Conservation (phyloP, 2,888 invertebrate genomes). For the Clostera curtula region DNA sequence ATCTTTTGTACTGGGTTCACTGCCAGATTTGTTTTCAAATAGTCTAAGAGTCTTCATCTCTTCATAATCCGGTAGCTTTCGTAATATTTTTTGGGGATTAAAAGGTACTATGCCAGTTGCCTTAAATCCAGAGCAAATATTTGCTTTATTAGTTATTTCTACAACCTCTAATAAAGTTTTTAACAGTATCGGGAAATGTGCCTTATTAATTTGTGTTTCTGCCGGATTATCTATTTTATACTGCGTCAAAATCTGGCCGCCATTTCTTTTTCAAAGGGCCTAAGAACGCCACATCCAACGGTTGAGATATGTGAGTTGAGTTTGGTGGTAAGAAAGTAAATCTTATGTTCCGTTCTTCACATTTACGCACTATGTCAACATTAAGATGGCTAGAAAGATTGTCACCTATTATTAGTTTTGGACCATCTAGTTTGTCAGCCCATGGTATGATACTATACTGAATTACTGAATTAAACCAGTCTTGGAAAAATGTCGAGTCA, state of each 20-base stretch:
- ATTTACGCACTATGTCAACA: background rate
- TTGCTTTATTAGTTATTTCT: background rate
- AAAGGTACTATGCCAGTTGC: background rate
- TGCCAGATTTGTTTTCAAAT: background rate
- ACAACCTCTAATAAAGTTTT: slow-evolving; percentile 1
- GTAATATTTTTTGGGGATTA: background rate
- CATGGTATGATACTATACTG: too few relatives aligned
- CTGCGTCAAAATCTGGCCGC: background rate
- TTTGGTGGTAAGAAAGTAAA: too few relatives aligned
- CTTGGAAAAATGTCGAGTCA: too few relatives aligned
- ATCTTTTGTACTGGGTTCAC: background rate
- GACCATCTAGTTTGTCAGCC: too few relatives aligned
- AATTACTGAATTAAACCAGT: too few relatives aligned
- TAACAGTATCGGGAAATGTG: background rate
- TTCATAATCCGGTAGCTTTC: slow-evolving; percentile 1
- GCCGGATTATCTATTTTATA: background rate
- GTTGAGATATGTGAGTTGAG: background rate
- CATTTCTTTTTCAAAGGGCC: background rate
- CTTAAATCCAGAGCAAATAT: background rate
- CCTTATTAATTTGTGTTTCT: background rate
- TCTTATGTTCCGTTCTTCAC: background rate
- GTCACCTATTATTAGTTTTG: too few relatives aligned
- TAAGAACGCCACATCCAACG: background rate
- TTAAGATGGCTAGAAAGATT: background rate
- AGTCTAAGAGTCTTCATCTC: background rate